Percentiles rank a stretch among this genome's conserved stretches.
Evolutionary conservation across 2,888 invertebrate genomes (phyloP).

Genomic region (Bembecia ichneumoniformis): DNA sequence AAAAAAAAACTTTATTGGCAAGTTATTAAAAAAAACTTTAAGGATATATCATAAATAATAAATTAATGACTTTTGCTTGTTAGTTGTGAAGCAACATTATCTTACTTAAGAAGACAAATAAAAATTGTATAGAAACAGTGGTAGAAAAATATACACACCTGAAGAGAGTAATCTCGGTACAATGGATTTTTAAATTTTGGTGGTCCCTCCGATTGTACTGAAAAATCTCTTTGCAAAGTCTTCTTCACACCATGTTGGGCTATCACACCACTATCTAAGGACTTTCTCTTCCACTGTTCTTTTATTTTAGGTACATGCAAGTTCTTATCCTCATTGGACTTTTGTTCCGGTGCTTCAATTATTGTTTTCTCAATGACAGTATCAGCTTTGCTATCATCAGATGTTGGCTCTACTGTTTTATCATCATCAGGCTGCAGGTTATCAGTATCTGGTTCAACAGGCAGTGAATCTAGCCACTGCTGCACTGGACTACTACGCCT

Average conservation of each 20-base stretch:
- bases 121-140: too few species aligned
- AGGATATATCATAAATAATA: too few species aligned
- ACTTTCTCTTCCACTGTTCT: conserved; percentile 52
- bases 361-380: conserved; percentile 50
- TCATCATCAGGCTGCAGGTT: conserved; percentile 8
- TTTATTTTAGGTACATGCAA: conserved; percentile 43
- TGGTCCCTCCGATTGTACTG: conserved; percentile 62
- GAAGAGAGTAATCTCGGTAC: conserved; percentile 62
- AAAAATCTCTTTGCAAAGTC: conserved; percentile 55
- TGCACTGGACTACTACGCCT: conserved; percentile 79
- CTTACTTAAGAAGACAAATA: too few species aligned
- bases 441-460: conserved; percentile 30
- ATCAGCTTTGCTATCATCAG: conserved; percentile 48
- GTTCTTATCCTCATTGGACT: conserved; percentile 29
- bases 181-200: conserved; percentile 60
- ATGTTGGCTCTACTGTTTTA: conserved; percentile 26
- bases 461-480: conserved; percentile 82
- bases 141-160: conserved; percentile 30
- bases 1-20: too few species aligned
- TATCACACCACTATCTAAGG: conserved; percentile 48
- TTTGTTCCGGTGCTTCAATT: conserved; percentile 25
- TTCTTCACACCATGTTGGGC: conserved; percentile 36
- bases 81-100: too few species aligned
- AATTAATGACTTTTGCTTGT: too few species aligned
- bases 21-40: too few species aligned